These are phyloP conservation scores for Pangasius djambal DNA, from an alignment of 2,797 vertebrate genomes.

Conservation along the genomic window DNA sequence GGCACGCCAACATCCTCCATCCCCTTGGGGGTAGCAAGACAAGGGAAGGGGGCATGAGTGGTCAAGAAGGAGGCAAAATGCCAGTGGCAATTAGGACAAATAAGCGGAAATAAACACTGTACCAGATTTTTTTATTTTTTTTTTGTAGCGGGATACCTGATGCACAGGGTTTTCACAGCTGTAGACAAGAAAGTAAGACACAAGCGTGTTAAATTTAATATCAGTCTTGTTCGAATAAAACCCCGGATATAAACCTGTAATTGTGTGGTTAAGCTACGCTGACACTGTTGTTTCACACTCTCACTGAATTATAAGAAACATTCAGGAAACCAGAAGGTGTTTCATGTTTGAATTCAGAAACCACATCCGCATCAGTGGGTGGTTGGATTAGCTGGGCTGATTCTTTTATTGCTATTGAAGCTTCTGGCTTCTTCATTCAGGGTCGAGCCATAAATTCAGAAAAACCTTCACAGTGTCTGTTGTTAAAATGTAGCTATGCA, in stretches of 20 bases:
- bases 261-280: conserved; percentile 24
- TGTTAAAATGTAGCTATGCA: neutral
- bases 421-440: neutral
- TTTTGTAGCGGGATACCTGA: neutral
- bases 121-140: neutral
- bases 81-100: conserved; percentile 17
- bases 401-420: neutral
- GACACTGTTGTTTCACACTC: neutral
- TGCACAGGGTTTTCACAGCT: neutral
- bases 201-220: neutral
- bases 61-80: conserved; percentile 23
- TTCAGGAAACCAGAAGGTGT: conserved; percentile 14
- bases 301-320: conserved; percentile 8
- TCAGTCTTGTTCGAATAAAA: neutral
- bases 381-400: neutral
- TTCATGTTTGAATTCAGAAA: conserved; percentile 8
- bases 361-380: neutral
- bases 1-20: conserved; percentile 74
- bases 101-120: conserved; percentile 37
- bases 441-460: neutral
- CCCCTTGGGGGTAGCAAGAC: conserved; percentile 45
- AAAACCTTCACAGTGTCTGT: neutral
- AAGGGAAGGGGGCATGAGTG: conserved; percentile 36
- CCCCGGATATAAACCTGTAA: neutral
- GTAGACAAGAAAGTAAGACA: neutral